Percentiles rank a stretch among this genome's conserved stretches.
Evolutionary conservation across 1,140 invertebrate species (phyloP).

Genomic region (Trachymyrmex cornetzi): DNA sequence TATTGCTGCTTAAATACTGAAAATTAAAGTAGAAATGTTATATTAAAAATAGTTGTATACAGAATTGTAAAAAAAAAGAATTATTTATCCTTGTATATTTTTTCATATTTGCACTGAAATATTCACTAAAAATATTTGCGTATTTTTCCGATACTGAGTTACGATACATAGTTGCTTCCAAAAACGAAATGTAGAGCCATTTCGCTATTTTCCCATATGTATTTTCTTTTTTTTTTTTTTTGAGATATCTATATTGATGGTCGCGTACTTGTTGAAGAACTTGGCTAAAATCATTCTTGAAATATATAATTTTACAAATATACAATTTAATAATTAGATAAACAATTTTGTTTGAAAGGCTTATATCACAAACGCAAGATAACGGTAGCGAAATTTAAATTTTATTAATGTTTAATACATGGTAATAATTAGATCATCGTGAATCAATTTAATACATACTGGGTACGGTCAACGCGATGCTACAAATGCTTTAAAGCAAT

Average conservation of each 20-base stretch:
- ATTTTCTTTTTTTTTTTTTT: too few relatives aligned
- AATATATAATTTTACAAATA: too few relatives aligned
- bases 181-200: not conserved
- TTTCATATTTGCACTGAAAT: not conserved
- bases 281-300: too few relatives aligned
- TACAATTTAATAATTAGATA: not conserved
- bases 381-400: too few relatives aligned
- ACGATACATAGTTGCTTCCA: not conserved
- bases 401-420: too few relatives aligned
- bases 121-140: conserved; percentile 2
- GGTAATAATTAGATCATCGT: not conserved
- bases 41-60: too few relatives aligned
- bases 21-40: not conserved
- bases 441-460: not conserved
- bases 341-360: too few relatives aligned
- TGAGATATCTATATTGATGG: too few relatives aligned
- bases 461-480: too few relatives aligned
- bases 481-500: too few relatives aligned
- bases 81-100: not conserved
- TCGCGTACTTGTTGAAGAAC: too few relatives aligned
- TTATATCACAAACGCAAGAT: too few relatives aligned
- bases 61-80: not conserved
- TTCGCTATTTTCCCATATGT: not conserved
- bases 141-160: not conserved
- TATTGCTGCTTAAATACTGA: not conserved